These are phyloP conservation scores for Trichacis sp. DNA, from an alignment of 2,888 invertebrate genomes.

Conservation along the genomic window DNA sequence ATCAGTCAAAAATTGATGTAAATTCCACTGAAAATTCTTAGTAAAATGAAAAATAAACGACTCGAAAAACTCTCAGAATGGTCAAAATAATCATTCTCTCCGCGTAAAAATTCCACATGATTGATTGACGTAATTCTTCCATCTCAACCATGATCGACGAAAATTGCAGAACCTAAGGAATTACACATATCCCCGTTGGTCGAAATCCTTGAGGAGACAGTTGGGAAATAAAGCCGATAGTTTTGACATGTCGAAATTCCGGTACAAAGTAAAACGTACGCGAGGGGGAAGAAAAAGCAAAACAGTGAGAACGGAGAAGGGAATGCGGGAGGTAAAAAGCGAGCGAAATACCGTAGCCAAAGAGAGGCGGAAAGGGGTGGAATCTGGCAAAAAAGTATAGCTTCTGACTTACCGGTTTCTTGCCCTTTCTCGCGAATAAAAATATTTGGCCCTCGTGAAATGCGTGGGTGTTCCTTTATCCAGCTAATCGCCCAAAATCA, in stretches of 20 bases:
- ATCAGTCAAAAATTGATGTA: too few relatives aligned
- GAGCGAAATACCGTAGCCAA: conserved; percentile 12
- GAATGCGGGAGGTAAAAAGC: not conserved
- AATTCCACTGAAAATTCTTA: too few relatives aligned
- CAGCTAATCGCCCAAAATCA: too few relatives aligned
- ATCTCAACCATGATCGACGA: too few relatives aligned
- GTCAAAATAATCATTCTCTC: too few relatives aligned
- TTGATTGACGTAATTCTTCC: too few relatives aligned
- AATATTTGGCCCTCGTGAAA: conserved; percentile 57
- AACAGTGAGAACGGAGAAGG: conserved; percentile 30
- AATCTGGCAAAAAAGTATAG: conserved; percentile 42
- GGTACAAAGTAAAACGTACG: conserved; percentile 33
- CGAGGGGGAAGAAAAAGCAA: conserved; percentile 25
- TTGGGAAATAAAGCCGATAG: not conserved
- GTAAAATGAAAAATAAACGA: too few relatives aligned
- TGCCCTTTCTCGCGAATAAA: conserved; percentile 54
- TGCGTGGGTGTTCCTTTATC: conserved; percentile 51
- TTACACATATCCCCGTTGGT: too few relatives aligned
- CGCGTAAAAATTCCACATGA: too few relatives aligned
- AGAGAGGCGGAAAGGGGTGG: conserved; percentile 29
- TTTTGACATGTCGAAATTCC: conserved; percentile 22
- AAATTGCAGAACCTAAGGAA: too few relatives aligned
- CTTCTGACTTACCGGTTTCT: conserved; percentile 55
- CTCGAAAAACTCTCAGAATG: too few relatives aligned
- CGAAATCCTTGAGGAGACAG: too few relatives aligned